phyloP scores from a whole-genome alignment of 1,140 invertebrate species.

The Oryctes rhinoceros region DNA sequence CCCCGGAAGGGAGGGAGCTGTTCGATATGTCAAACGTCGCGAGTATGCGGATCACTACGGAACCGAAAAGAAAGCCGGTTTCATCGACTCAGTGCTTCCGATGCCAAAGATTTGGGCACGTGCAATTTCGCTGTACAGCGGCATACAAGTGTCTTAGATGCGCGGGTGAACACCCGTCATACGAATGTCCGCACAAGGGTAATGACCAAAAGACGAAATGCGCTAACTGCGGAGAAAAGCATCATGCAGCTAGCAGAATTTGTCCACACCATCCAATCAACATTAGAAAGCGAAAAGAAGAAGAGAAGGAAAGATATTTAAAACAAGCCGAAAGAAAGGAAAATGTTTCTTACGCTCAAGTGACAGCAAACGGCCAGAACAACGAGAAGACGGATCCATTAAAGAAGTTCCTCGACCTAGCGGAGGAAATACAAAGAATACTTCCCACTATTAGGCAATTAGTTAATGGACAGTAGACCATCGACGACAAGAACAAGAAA shows the following conservation, averaged over 20 bases:
- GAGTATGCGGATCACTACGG: background rate
- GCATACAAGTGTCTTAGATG: background rate
- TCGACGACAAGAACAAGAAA: background rate
- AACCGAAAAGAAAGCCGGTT: background rate
- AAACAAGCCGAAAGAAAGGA: background rate
- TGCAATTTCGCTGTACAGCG: background rate
- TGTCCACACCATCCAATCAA: background rate
- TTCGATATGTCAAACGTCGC: background rate
- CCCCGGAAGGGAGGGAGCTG: background rate
- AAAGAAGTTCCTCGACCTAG: background rate
- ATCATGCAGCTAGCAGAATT: background rate
- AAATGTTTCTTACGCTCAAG: background rate
- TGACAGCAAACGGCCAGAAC: background rate
- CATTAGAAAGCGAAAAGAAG: background rate
- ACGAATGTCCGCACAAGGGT: background rate
- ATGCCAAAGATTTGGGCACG: background rate
- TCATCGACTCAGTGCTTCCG: too few species aligned
- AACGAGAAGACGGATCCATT: background rate
- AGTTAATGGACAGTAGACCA: background rate
- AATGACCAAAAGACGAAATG: background rate
- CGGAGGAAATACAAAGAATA: background rate
- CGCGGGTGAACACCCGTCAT: conserved; percentile 19
- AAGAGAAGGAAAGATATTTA: background rate
- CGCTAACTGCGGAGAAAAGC: background rate
- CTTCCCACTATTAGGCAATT: background rate